Conservation (phyloP, 1,140 invertebrate species). For the Amyelois transitella region DNA sequence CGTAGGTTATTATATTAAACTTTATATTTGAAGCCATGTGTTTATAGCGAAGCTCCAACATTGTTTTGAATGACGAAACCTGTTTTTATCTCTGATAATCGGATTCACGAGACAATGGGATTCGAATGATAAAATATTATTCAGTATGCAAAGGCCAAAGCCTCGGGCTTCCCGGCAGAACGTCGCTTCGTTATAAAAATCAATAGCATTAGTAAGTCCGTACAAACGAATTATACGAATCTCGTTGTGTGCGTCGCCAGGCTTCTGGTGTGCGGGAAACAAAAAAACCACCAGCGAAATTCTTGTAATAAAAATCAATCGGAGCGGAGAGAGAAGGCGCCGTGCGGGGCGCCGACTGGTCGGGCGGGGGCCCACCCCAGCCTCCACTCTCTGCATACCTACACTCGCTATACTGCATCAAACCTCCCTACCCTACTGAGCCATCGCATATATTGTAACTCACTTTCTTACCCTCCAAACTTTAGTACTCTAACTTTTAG, state of each 20-base stretch:
- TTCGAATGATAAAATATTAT: background rate
- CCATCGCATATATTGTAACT: conserved; percentile 8
- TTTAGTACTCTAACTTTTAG: background rate
- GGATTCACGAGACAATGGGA: background rate
- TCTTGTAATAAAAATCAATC: conserved; percentile 76
- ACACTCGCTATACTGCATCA: conserved; percentile 45
- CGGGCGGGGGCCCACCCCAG: conserved; percentile 30
- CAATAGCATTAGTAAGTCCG: conserved; percentile 69
- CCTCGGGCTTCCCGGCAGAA: conserved; percentile 1
- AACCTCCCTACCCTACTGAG: conserved; percentile 26
- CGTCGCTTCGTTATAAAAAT: conserved; percentile 64
- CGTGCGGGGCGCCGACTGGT: conserved; percentile 58
- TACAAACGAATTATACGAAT: conserved; percentile 72
- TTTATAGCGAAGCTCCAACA: background rate
- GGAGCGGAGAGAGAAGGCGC: conserved; percentile 66
- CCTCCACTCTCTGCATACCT: conserved; percentile 39
- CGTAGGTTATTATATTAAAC: background rate
- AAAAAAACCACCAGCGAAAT: conserved; percentile 69
- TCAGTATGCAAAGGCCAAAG: conserved; percentile 6
- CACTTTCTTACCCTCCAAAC: background rate
- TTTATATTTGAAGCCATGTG: background rate
- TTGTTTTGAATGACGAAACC: background rate
- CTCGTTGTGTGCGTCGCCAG: conserved; percentile 53
- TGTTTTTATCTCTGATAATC: background rate
- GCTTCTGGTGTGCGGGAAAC: conserved; percentile 62